Percentiles rank a stretch among this genome's conserved stretches.
Evolutionary conservation across 2,113 vertebrate genomes (phyloP).

Genomic region (Hirundichthys speculiger): DNA sequence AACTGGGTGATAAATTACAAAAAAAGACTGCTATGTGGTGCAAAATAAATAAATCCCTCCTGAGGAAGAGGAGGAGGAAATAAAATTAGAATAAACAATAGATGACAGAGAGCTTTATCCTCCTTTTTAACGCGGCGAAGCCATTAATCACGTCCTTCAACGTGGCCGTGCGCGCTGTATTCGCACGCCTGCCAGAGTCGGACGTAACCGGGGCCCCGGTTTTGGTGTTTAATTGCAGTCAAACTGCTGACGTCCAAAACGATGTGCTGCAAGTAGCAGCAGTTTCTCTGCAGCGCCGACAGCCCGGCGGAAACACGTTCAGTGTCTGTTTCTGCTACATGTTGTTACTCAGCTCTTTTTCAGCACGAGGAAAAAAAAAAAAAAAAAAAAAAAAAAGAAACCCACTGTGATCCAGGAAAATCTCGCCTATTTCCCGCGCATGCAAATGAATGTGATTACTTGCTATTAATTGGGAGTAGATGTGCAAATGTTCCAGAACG

Average conservation of each 20-base stretch:
- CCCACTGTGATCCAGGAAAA: not conserved
- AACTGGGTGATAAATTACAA: no score
- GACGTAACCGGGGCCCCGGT: slow-evolving; percentile 48
- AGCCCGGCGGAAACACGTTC: slow-evolving; percentile 11
- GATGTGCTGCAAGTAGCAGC: slow-evolving; percentile 42
- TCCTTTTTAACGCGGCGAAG: no score
- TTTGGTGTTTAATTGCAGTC: slow-evolving; percentile 64
- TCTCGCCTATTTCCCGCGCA: not conserved
- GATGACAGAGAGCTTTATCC: no score
- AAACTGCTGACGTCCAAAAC: slow-evolving; percentile 56
- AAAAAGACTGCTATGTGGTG: no score
- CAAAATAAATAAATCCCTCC: no score
- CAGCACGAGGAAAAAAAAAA: not conserved
- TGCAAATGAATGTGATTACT: slow-evolving; percentile 2
- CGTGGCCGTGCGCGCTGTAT: slow-evolving; percentile 6
- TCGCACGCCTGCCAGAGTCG: slow-evolving; percentile 35
- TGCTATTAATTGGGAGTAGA: not conserved
- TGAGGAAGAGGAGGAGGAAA: no score
- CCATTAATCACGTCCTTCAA: slow-evolving; percentile 47
- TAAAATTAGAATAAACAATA: no score
- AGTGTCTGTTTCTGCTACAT: slow-evolving; percentile 19
- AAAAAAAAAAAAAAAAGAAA: not conserved
- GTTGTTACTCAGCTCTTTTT: slow-evolving; percentile 20
- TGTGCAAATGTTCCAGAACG: slow-evolving; percentile 13
- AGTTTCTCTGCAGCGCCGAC: slow-evolving; percentile 30